Evolutionary conservation across 2,888 invertebrate genomes (phyloP).

Genomic region (Lasioglossum malachurum): DNA sequence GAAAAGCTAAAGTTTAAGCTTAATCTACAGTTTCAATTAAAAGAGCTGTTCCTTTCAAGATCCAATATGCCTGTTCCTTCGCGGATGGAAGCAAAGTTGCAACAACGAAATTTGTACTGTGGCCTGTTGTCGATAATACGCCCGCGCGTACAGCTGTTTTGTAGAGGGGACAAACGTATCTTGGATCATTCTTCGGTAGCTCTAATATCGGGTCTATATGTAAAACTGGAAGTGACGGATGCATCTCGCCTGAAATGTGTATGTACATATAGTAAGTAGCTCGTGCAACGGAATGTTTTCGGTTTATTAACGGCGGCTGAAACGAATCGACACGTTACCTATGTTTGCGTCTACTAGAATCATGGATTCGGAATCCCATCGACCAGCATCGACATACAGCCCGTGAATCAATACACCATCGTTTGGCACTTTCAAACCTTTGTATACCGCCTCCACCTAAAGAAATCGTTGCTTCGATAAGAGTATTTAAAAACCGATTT

Average conservation of each 20-base stretch:
- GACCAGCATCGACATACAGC: conserved; percentile 94
- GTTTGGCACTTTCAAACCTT: conserved; percentile 86
- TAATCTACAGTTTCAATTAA: conserved; percentile 93
- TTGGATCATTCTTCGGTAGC: conserved; percentile 87
- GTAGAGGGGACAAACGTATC: conserved; percentile 93
- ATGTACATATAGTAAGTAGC: not conserved
- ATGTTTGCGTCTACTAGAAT: conserved; percentile 92
- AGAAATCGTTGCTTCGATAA: conserved; percentile 58
- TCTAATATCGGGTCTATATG: conserved; percentile 89
- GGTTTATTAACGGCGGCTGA: conserved; percentile 22
- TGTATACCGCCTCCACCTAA: conserved; percentile 86
- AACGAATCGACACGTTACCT: conserved; percentile 84
- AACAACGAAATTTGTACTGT: conserved; percentile 96
- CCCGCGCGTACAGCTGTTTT: conserved; percentile 96
- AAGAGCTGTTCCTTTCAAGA: conserved; percentile 94
- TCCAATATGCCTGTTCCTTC: conserved; percentile 92
- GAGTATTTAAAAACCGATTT: not conserved
- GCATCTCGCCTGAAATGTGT: conserved; percentile 88
- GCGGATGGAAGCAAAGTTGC: conserved; percentile 90
- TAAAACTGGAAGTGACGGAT: conserved; percentile 90
- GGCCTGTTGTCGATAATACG: conserved; percentile 95
- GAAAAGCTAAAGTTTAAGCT: conserved; percentile 53
- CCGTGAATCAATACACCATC: conserved; percentile 92
- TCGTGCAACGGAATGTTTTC: not conserved
- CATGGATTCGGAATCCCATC: conserved; percentile 90